These are phyloP conservation scores for Dicerorhinus sumatrensis DNA, from an alignment of 2,113 vertebrate genomes.

Conservation along the genomic window DNA sequence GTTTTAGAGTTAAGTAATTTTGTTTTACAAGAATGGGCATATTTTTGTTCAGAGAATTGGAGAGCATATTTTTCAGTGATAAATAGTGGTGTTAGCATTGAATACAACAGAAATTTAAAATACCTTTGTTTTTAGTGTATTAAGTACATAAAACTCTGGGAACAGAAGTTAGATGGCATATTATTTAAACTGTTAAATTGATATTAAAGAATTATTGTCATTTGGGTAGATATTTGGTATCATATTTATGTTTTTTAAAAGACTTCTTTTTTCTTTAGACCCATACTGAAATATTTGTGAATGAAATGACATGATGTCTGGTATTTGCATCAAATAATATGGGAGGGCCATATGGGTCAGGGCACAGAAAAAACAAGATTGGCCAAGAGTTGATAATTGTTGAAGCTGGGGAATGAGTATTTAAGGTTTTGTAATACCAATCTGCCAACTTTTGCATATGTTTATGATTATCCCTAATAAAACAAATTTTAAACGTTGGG, in stretches of 20 bases:
- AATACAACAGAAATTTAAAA: conserved; percentile 33
- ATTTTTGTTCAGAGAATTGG: conserved; percentile 47
- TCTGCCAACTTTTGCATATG: neutral
- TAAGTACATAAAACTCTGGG: neutral
- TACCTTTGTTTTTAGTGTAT: neutral
- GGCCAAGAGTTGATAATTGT: neutral
- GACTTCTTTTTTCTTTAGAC: neutral
- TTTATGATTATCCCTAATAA: conserved; percentile 8
- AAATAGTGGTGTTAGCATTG: neutral
- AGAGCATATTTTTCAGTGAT: conserved; percentile 17
- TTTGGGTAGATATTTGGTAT: neutral
- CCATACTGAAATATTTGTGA: neutral
- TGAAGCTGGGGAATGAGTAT: neutral
- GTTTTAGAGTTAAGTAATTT: conserved; percentile 68
- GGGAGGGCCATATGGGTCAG: neutral
- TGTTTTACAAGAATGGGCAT: conserved; percentile 49
- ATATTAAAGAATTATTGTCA: conserved; percentile 16
- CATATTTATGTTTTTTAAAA: neutral
- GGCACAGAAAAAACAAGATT: neutral
- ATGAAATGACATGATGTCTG: neutral
- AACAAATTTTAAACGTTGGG: neutral
- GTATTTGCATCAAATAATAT: conserved; percentile 21
- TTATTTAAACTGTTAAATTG: conserved; percentile 32
- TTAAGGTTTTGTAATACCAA: neutral
- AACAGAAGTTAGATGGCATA: neutral